Base-by-base conservation (phyloP, 2,797 vertebrate genomes). In the Phyllotis vaccarum region DNA sequence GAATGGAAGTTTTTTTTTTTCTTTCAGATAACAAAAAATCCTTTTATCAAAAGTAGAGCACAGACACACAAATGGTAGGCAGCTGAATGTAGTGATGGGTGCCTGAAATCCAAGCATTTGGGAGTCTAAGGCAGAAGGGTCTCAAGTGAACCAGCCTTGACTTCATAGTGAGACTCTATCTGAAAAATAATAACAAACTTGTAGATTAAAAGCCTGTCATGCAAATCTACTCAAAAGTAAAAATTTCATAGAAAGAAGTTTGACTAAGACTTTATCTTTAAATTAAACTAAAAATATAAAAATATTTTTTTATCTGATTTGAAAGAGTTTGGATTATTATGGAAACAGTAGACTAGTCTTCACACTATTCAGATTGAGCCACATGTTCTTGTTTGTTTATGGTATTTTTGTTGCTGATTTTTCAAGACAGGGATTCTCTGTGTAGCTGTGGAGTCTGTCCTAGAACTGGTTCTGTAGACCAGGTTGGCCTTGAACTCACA, bases 221-320 rank as follows among this genome's bases (percentile, higher is more conserved):
- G 22, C 27, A 16, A 21, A 58, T 24, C 34, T 80, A 6, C 37
- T 62, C n/a, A 62, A 8, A 82, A 64, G 40, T 31, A 40, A 64
- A 83, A 64, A 62, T 31, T 19, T 34, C 40, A 46, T 64, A 83
- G 43, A 14, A 81, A 82, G 27, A 83, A 80, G 17, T 87, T 83
- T 90, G 54, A 82, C 37, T 87, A 46, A 22, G 37, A 72, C 54
- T 52, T n/a, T 70, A 78, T 86, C 52, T 86, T 24, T 79, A 83
- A 66, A 75, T 37, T 80, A 40, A 80, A 79, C 78, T 40, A 37
- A 80, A 96, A 52, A 34, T n/a, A 74, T 74, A 89, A 52, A 94
- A 74, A 89, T 75, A n/a, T n/a, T n/a, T n/a, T 87, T 92, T 93
- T 58, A 85, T 14, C 27, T 56, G 40, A 79, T 37, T 22, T n/a